Evolutionary conservation across 2,888 invertebrate genomes (phyloP).

Genomic region (Eledone cirrhosa): DNA sequence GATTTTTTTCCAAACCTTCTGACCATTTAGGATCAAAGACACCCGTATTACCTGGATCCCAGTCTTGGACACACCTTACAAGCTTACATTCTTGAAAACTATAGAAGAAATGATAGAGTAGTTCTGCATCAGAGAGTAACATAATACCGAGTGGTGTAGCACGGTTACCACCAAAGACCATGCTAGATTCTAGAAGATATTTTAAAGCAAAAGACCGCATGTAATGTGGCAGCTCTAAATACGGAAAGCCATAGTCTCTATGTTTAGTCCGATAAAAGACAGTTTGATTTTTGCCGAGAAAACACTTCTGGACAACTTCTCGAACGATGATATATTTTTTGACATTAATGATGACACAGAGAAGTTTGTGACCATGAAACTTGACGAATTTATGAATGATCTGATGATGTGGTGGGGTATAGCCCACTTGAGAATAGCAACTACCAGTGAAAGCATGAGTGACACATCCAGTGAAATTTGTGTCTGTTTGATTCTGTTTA

Average conservation of each 20-base stretch:
- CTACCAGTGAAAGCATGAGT: constrained; percentile 18
- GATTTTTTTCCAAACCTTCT: neutral
- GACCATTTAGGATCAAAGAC: constrained; percentile 2
- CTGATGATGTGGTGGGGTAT: no score
- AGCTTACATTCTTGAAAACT: constrained; percentile 21
- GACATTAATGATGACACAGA: constrained; percentile 19
- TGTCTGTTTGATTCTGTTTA: constrained; percentile 9
- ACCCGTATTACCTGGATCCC: constrained; percentile 18
- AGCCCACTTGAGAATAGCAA: neutral
- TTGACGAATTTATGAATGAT: constrained; percentile 24
- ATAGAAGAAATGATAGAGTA: constrained; percentile 26
- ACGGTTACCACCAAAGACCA: neutral
- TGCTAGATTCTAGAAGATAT: constrained; percentile 9
- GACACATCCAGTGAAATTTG: neutral
- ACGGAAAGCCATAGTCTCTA: constrained; percentile 16
- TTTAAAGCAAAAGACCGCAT: constrained; percentile 25
- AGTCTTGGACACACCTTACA: constrained; percentile 6
- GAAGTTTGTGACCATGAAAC: constrained; percentile 23
- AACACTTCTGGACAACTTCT: constrained; percentile 19
- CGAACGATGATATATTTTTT: constrained; percentile 26
- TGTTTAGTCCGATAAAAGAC: constrained; percentile 26
- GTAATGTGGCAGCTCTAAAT: constrained; percentile 18
- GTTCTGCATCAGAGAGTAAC: constrained; percentile 20
- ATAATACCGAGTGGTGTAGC: constrained; percentile 18
- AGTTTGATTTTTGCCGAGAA: constrained; percentile 16